A percentile compares a stretch with the other conserved stretches of the same genome.
Evolutionary conservation across 2,797 vertebrate species (phyloP).

Genomic region (Siniperca obscura): DNA sequence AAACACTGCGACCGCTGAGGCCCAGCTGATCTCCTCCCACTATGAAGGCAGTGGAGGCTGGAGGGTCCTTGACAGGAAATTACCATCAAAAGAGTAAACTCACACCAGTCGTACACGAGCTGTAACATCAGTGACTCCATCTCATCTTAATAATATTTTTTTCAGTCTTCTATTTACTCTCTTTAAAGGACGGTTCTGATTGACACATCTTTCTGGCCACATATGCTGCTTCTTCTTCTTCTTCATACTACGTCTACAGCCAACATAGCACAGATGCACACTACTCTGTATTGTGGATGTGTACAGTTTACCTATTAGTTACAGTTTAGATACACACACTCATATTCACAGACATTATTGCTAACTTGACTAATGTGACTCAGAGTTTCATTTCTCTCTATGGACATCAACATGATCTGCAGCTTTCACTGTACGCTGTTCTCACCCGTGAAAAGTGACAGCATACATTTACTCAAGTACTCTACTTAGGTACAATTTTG

Average conservation of each 20-base stretch:
- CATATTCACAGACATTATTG: neutral
- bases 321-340: neutral
- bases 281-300: neutral
- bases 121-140: constrained; percentile 30
- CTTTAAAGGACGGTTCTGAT: constrained; percentile 5
- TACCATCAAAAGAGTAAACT: constrained; percentile 87
- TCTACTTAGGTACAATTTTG: neutral
- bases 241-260: neutral
- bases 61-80: constrained; percentile 91
- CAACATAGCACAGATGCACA: neutral
- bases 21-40: constrained; percentile 85
- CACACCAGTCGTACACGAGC: constrained; percentile 71
- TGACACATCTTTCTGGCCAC: neutral
- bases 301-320: neutral
- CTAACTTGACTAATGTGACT: neutral
- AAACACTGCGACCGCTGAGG: constrained; percentile 86
- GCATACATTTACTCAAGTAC: neutral
- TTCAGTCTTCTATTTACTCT: neutral
- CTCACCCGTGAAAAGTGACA: neutral
- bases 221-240: neutral
- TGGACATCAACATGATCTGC: neutral
- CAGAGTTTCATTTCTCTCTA: neutral
- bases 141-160: constrained; percentile 19
- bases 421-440: neutral
- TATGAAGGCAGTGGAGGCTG: constrained; percentile 88